Evolutionary conservation across 2,888 invertebrate genomes (phyloP).

Genomic region (Parelbella ahira): DNA sequence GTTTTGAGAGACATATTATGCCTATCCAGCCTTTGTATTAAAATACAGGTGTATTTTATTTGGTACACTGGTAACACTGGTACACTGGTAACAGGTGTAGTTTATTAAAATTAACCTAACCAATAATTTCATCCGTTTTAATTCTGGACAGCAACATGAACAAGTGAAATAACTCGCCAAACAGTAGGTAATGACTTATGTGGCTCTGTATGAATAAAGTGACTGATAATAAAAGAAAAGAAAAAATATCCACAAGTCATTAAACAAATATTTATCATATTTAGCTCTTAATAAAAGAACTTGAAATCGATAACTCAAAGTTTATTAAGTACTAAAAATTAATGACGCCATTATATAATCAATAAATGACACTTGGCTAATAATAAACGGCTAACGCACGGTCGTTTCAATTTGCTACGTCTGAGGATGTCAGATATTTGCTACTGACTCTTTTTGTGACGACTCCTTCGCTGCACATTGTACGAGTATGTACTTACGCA

Average conservation of each 20-base stretch:
- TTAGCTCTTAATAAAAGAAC: slow-evolving; percentile 5
- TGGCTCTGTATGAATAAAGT: too few species aligned
- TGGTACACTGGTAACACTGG: too few species aligned
- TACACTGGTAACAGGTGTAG: too few species aligned
- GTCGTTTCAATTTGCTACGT: slow-evolving; percentile 16
- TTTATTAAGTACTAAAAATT: slow-evolving; percentile 36
- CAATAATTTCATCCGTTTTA: too few species aligned
- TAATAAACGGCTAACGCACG: slow-evolving; percentile 9
- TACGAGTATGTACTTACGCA: background rate
- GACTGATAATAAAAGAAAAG: too few species aligned
- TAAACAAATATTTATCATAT: slow-evolving; percentile 7
- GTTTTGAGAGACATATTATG: slow-evolving; percentile 48
- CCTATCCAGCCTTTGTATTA: slow-evolving; percentile 43
- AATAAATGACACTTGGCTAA: slow-evolving; percentile 19
- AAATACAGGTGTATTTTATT: slow-evolving; percentile 14
- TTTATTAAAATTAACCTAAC: slow-evolving; percentile 3
- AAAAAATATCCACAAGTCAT: too few species aligned
- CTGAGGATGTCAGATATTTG: slow-evolving; percentile 16
- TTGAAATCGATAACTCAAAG: slow-evolving; percentile 13
- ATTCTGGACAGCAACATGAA: too few species aligned
- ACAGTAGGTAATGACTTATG: too few species aligned
- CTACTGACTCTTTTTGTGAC: slow-evolving; percentile 11
- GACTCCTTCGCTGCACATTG: background rate
- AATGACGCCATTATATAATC: slow-evolving; percentile 28
- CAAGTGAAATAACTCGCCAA: too few species aligned